Evolutionary conservation across 1,140 invertebrate species (phyloP), one percentile per base, ranked within the genome.

Genomic region (Penaeus chinensis): DNA sequence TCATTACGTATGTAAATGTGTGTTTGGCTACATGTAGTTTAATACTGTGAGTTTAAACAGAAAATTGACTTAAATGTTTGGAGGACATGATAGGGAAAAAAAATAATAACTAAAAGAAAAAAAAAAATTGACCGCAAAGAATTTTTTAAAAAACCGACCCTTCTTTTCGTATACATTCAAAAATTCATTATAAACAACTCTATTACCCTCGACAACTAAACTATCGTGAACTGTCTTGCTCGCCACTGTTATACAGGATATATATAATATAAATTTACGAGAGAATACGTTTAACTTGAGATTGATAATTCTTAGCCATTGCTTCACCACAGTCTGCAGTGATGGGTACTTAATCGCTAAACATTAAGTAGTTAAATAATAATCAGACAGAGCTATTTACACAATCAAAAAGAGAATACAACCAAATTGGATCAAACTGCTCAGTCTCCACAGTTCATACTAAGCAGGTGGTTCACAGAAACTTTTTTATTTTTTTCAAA

Each of bases 291-390:
- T 19, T 37, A 20, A 77, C 19, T 27, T 19, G 19, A 77, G 22
- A 37, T 24, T 22, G 3, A 77, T 19, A 77, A 77, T 77, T 42
- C 27, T 77, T 47, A 47, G 47, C 47, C 80, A 87, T 82, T 87
- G 80, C 81, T 82, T 82, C 85, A 87, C 79, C 69, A 82, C 69
- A 65, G 66, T 81, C 71, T 77, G 65, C 65, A 82, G 63, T 81
- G 80, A 63, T 47, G 47, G 82, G 60, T 47, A 76, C 79, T 82
- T 87, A 82, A 27, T 27, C 69, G 71, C 80, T 87, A 87, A 22
- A 87, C 80, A 87, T 87, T 87, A 87, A 87, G 85, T 87, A 87
- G 85, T 87, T 87, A 87, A 82, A 82, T 82, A 87, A 82, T 87
- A 74, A 74, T 87, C 66, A 82, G 82, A 87, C 60, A 62, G 66